These are phyloP conservation scores for Semaprochilodus insignis DNA, from an alignment of 2,797 vertebrate species.

Conservation along the genomic window DNA sequence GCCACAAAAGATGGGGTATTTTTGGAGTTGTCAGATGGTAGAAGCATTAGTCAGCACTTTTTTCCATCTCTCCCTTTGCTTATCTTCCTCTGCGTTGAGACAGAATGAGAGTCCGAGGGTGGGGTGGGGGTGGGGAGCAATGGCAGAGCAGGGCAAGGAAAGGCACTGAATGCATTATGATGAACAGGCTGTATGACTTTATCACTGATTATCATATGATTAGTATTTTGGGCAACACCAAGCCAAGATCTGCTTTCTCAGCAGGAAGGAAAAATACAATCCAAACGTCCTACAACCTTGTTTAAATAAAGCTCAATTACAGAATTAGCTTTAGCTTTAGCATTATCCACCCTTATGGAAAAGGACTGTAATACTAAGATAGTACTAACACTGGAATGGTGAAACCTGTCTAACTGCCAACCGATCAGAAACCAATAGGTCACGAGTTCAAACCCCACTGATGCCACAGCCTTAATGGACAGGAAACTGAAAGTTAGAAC, in stretches of 20 bases:
- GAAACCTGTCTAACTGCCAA: no score
- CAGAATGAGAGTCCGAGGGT: neutral
- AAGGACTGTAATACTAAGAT: no score
- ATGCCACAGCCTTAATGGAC: no score
- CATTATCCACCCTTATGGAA: no score
- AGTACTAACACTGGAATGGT: no score
- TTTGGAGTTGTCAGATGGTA: constrained; percentile 4
- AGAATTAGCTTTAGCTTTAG: no score
- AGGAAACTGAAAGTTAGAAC: no score
- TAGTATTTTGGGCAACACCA: constrained; percentile 12
- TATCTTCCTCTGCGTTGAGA: constrained; percentile 22
- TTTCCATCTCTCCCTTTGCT: constrained; percentile 15
- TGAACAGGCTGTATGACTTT: constrained; percentile 13
- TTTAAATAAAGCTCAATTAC: neutral
- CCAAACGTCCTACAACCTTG: neutral
- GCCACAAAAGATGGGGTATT: neutral
- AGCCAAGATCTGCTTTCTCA: neutral
- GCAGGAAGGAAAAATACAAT: neutral
- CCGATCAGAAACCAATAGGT: no score
- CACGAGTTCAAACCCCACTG: no score
- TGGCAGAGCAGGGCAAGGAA: constrained; percentile 27
- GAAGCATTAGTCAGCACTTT: constrained; percentile 24
- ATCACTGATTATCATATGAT: constrained; percentile 15
- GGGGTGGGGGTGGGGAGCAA: neutral
- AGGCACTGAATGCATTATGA: constrained; percentile 21